Base-by-base conservation (phyloP, 2,113 vertebrate genomes). In the Tiliqua scincoides region DNA sequence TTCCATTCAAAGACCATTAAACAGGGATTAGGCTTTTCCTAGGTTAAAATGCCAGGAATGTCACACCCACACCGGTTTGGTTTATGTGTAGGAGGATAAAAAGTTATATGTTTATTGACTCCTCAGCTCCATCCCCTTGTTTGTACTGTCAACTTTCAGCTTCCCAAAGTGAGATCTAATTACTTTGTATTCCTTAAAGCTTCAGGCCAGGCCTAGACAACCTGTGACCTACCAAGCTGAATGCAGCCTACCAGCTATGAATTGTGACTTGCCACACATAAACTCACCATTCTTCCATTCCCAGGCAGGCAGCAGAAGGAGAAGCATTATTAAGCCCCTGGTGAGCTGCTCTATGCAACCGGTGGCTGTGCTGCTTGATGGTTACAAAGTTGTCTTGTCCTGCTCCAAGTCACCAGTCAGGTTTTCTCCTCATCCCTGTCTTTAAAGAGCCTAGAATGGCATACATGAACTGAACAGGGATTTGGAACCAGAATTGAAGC, bases 1-100 rank as follows among this genome's bases (percentile, higher is more conserved):
- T 95, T 95, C 93, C 94, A 95, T 95, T 96, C 94, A 94, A 95
- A 95, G 91, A 93, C 94, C 93, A 96, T 96, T 96, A 96, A 96
- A 94, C 89, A 84, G 88, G 95, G 95, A 95, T 96, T 96, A 96
- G 92, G 89, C 59, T 94, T 93, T 94, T 96, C 90, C 90, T 92
- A 88, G 87, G 91, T 92, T 95, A 95, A 94, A 95, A 96, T 95
- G 93, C 88, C 84, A 93, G 89, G 93, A 96, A 95, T 96, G 93
- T 95, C 92, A 91, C 94, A 94, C 93, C 89, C 88, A 92, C 81
- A 85, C 89, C 83, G 78, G 89, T 72, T 89, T 74, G 25, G 92
- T 94, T 91, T 92, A 88, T 90, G 89, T 95, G 88, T 70, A 87
- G 89, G 85, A 88, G 85, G 89, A 87, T 87, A 90, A 92, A 93